phyloP scores from a whole-genome alignment of 1,140 invertebrate genomes.

The Trichoplusia ni region DNA sequence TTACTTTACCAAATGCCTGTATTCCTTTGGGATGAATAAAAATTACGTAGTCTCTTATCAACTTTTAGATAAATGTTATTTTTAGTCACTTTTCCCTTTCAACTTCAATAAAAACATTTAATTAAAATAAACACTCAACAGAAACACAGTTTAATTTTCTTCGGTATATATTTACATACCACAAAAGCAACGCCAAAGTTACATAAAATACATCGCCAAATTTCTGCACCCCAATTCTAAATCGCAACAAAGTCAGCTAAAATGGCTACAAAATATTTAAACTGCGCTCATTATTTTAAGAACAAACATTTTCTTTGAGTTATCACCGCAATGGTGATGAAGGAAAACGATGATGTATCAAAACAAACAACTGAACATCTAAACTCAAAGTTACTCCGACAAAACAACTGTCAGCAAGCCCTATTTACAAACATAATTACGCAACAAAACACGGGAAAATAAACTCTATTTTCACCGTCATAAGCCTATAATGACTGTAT shows the following conservation, averaged over 20 bases:
- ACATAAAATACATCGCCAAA: no score
- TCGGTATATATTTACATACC: not conserved
- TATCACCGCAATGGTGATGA: no score
- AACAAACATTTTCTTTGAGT: conserved; percentile 12
- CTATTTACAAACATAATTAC: no score
- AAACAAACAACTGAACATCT: conserved; percentile 52
- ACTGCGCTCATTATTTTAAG: conserved; percentile 7
- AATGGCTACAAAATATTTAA: conserved; percentile 4
- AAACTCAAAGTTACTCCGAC: conserved; percentile 48
- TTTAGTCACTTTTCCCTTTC: no score
- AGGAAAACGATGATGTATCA: conserved; percentile 38
- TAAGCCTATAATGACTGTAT: conserved; percentile 17
- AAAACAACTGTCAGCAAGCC: conserved; percentile 49
- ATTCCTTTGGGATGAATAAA: no score
- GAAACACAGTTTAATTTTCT: no score
- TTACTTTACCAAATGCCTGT: no score
- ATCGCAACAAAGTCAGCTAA: no score
- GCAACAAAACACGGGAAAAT: conserved; percentile 33
- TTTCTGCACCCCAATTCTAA: not conserved
- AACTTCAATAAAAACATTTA: no score
- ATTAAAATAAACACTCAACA: no score
- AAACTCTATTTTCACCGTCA: conserved; percentile 8
- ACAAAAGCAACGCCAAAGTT: not conserved
- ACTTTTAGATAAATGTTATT: no score
- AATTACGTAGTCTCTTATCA: no score